phyloP scores from a whole-genome alignment of 2,888 invertebrate species.

The Mesoligia furuncula region DNA sequence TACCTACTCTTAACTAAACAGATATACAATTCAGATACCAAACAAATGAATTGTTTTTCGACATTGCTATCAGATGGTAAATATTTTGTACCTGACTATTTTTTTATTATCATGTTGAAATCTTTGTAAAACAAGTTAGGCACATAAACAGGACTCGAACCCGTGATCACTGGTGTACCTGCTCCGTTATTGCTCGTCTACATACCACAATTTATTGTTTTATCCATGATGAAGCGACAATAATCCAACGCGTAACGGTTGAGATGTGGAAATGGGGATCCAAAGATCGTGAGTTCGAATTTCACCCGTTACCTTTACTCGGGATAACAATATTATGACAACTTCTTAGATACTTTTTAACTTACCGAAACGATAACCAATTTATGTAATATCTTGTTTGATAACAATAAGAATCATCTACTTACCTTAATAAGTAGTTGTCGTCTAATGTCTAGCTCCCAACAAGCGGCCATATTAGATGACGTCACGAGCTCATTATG shows the following conservation, averaged over 20 bases:
- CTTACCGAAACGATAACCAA: not conserved
- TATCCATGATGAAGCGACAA: not conserved
- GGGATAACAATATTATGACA: not conserved
- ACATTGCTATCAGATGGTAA: not conserved
- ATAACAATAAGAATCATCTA: not conserved
- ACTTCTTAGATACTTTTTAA: not conserved
- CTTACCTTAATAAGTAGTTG: not conserved
- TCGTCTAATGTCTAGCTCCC: not conserved
- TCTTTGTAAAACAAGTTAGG: not conserved
- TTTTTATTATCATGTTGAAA: not conserved
- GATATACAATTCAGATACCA: conserved; percentile 9
- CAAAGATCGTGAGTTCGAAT: not conserved
- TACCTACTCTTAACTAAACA: conserved; percentile 28
- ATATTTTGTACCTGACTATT: not conserved
- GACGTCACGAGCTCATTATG: conserved; percentile 45
- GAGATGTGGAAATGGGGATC: not conserved
- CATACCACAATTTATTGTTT: not conserved
- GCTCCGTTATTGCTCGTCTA: not conserved
- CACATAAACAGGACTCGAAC: not conserved
- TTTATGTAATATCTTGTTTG: not conserved
- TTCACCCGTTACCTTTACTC: not conserved
- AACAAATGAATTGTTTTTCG: conserved; percentile 5
- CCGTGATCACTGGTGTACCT: not conserved
- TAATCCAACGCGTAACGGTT: not conserved
- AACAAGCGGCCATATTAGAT: conserved; percentile 3